A percentile compares a stretch with the other conserved stretches of the same genome.
phyloP scores from a whole-genome alignment of 2,797 vertebrate genomes.

The Centroberyx gerrardi region DNA sequence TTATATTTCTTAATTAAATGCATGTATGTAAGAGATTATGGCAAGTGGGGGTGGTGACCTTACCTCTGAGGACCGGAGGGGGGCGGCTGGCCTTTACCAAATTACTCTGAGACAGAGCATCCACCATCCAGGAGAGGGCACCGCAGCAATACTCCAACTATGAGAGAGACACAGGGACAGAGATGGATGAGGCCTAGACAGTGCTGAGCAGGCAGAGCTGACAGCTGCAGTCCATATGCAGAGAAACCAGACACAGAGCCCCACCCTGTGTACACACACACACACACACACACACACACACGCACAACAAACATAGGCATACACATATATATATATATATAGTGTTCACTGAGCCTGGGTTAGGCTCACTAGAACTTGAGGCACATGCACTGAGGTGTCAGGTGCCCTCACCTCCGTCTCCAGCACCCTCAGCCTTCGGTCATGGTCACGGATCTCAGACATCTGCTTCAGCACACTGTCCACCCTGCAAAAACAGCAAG shows the following conservation, averaged over 20 bases:
- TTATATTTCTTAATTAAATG: no score
- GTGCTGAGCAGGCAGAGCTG: constrained; percentile 68
- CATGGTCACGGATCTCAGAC: constrained; percentile 85
- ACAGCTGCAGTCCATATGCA: constrained; percentile 72
- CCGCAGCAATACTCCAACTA: constrained; percentile 89
- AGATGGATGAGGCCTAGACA: constrained; percentile 46
- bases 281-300: background rate
- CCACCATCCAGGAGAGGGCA: constrained; percentile 88
- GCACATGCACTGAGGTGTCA: background rate
- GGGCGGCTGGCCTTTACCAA: constrained; percentile 74
- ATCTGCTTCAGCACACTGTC: constrained; percentile 89
- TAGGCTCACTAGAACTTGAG: background rate
- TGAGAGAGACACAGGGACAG: constrained; percentile 17
- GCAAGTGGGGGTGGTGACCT: background rate
- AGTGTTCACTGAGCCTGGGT: background rate
- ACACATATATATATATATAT: background rate
- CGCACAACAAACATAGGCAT: constrained; percentile 7
- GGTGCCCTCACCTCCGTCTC: constrained; percentile 86
- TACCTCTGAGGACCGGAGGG: constrained; percentile 75
- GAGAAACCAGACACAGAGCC: constrained; percentile 51
- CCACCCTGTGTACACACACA: constrained; percentile 13
- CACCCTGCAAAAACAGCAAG: constrained; percentile 79
- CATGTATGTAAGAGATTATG: no score
- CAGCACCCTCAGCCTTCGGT: constrained; percentile 84
- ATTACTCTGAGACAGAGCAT: constrained; percentile 84